Conservation (phyloP, 2,888 invertebrate species). For the Xanthorhoe designata region DNA sequence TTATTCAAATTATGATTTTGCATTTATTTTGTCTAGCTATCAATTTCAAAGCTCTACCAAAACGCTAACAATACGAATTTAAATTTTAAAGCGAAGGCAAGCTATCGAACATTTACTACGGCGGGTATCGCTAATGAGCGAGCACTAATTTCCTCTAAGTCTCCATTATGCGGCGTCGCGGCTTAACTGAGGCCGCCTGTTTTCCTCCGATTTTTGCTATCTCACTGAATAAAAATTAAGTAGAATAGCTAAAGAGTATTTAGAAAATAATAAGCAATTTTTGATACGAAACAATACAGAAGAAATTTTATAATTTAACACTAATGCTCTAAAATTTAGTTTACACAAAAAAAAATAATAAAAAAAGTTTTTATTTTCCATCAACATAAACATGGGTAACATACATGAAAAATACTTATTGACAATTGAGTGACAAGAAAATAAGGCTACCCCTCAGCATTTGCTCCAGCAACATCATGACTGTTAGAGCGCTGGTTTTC, state of each 20-base stretch:
- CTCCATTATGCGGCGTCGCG: slow-evolving; percentile 60
- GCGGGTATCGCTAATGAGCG: slow-evolving; percentile 58
- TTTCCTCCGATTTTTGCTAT: slow-evolving; percentile 58
- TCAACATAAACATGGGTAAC: too few relatives aligned
- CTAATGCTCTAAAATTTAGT: not conserved
- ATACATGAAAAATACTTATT: too few relatives aligned
- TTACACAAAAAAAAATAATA: too few relatives aligned
- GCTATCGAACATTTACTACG: slow-evolving; percentile 2
- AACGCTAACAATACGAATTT: slow-evolving; percentile 3
- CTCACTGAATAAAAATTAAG: slow-evolving; percentile 23
- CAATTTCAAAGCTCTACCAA: not conserved
- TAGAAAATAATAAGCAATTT: not conserved
- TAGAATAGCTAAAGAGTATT: slow-evolving; percentile 12
- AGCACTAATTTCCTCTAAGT: slow-evolving; percentile 72
- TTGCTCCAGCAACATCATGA: too few relatives aligned
- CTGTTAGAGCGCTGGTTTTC: too few relatives aligned
- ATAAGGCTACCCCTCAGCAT: too few relatives aligned
- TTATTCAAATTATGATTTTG: not conserved
- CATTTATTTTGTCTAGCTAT: not conserved
- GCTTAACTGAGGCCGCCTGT: slow-evolving; percentile 61
- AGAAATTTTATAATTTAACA: not conserved
- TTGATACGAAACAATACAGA: not conserved
- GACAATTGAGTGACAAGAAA: too few relatives aligned
- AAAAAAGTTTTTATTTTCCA: too few relatives aligned
- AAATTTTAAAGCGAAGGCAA: slow-evolving; percentile 2